Evolutionary conservation across 2,888 invertebrate species (phyloP), one percentile per base, ranked within the genome.

Genomic region (Sinopyrophorus schimmeli): DNA sequence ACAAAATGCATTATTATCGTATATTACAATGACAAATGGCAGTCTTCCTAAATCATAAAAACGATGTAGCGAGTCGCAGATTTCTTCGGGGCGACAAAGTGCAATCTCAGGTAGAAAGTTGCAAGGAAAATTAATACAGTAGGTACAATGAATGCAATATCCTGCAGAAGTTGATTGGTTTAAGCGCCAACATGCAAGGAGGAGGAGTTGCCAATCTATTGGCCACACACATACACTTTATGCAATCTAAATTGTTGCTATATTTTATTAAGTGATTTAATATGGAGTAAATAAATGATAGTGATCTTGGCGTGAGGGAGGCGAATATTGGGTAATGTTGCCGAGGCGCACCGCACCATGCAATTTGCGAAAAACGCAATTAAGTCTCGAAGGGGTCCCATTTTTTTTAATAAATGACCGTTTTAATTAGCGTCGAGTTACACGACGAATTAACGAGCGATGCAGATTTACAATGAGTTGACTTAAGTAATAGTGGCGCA

Each of bases 121-220:
- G 18, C 40, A 30, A 47, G 52, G 24, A n/a, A 49, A 55, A 55
- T 55, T 55, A 52, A 53, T 52, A 43, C 48, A 55, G 47, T 49
- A 24, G 46, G n/a, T n/a, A n/a, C n/a, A n/a, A n/a, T n/a, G n/a
- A 50, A 53, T 55, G 50, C 52, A 56, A 52, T 54, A 54, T 57
- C 54, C 55, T 50, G 52, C 46, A 55, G 39, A 47, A 54, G 59
- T 57, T 55, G 62, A 65, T 65, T 65, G 62, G 63, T 60, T 62
- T 63, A 55, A 56, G 54, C 55, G 55, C 38, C 50, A 57, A 54
- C 59, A 60, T 56, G 54, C 54, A 62, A 60, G 59, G 53, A 61
- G 64, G 61, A 62, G 63, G 61, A 60, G 62, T 59, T 57, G 55
- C 47, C 61, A 55, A 60, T 59, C 50, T 58, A 62, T 41, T 46